These are phyloP conservation scores for Muscicapa adusta DNA, from an alignment of 2,113 vertebrate genomes.

Conservation along the genomic window DNA sequence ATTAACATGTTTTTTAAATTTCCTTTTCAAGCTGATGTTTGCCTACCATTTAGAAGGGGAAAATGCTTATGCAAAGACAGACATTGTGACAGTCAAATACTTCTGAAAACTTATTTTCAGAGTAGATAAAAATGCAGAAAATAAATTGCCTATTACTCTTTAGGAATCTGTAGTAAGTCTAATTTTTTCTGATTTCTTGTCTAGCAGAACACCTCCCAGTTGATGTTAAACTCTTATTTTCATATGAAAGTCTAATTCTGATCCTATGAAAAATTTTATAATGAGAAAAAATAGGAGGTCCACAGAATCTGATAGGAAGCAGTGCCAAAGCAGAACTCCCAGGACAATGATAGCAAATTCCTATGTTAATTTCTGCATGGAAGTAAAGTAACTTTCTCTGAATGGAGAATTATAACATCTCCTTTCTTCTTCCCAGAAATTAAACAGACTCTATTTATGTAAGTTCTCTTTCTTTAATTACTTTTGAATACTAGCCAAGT, in stretches of 20 bases:
- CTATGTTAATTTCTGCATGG: not conserved
- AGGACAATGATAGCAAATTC: not conserved
- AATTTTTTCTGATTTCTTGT: not conserved
- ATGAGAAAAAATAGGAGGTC: not conserved
- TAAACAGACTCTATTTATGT: not conserved
- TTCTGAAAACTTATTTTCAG: not conserved
- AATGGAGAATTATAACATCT: not conserved
- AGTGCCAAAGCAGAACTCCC: not conserved
- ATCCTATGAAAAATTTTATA: not conserved
- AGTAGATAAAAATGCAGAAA: not conserved
- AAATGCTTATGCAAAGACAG: not conserved
- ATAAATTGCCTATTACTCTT: not conserved
- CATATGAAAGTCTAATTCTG: not conserved
- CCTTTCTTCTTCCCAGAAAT: not conserved
- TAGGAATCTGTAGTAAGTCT: not conserved
- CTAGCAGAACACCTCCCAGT: not conserved
- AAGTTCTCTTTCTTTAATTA: not conserved
- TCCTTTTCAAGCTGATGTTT: not conserved
- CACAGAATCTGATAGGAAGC: not conserved
- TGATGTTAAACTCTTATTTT: not conserved
- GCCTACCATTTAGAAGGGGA: not conserved
- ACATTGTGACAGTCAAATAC: not conserved
- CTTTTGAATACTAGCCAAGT: not conserved
- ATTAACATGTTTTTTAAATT: not conserved
- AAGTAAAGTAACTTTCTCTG: not conserved